Evolutionary conservation across 2,888 invertebrate genomes (phyloP), one percentile per base, ranked within the genome.

Genomic region (Autographa gamma): DNA sequence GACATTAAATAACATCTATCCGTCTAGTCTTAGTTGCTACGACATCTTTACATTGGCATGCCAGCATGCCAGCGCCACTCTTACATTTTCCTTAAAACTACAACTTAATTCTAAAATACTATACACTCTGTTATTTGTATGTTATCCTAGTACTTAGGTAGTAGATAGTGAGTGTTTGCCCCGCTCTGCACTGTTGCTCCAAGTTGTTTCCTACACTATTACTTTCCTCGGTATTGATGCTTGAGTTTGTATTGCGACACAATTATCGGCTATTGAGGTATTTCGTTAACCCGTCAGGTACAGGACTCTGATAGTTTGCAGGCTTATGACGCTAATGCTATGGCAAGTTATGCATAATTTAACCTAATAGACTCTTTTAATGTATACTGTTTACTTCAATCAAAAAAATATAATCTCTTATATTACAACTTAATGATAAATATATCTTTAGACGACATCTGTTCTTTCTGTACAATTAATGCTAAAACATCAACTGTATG

Each of bases 221-320:
- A 13, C 48, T 43, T 54, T 52, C 43, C 31, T 16, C 34, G 67
- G 56, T 25, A 56, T 59, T n/a, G n/a, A 32, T 60, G 48, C 31
- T 63, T n/a, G 60, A 41, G 54, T 48, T 65, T 76, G 63, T 34
- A 61, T 71, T 14, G 60, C 74, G 71, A 74, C 74, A 70, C 52
- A 70, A 74, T 63, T 69, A 64, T 66, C 61, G 70, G 66, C 19
- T 68, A 74, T 56, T 56, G 65, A 82, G 67, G 71, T 75, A 71
- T 70, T 60, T 61, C 13, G 18, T 67, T 75, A 63, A 74, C 61
- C 66, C 32, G 60, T 25, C 79, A 86, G 85, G 84, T 87, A 87
- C 86, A 72, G 63, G 81, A 87, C 86, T 87, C 83, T 69, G 83
- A 84, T 66, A 69, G 61, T 75, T 65, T 74, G 64, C 54, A 62